These are phyloP conservation scores for Azorinus chamasolen DNA, from an alignment of 2,888 invertebrate species.

Conservation along the genomic window DNA sequence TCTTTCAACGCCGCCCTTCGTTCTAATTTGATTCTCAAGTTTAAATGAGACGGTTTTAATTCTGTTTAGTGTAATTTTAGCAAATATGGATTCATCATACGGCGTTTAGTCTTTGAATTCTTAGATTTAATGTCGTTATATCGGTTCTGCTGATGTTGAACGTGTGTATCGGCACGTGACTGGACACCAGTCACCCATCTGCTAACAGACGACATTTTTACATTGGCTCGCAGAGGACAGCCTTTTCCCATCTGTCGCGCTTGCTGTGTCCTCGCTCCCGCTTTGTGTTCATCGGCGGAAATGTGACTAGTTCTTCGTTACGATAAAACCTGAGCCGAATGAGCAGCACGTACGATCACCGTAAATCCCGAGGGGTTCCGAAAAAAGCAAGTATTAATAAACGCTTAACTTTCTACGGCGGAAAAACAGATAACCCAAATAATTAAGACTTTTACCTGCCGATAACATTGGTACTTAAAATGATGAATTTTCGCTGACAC, in stretches of 20 bases:
- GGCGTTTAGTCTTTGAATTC: neutral
- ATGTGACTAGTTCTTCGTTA: neutral
- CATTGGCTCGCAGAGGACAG: constrained; percentile 49
- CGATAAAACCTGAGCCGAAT: too few relatives aligned
- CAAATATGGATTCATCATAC: constrained; percentile 36
- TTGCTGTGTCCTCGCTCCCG: neutral
- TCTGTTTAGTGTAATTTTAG: constrained; percentile 56
- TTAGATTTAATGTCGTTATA: too few relatives aligned
- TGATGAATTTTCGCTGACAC: constrained; percentile 13
- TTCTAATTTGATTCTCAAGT: constrained; percentile 60
- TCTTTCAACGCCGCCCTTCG: constrained; percentile 43
- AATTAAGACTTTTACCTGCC: constrained; percentile 9
- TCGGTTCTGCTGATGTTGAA: constrained; percentile 4
- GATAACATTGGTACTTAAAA: constrained; percentile 1
- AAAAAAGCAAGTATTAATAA: too few relatives aligned
- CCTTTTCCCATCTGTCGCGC: constrained; percentile 36
- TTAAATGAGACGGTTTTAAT: constrained; percentile 62
- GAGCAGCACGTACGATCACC: too few relatives aligned
- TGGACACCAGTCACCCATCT: constrained; percentile 63
- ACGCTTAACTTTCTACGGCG: too few relatives aligned
- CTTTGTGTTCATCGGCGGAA: constrained; percentile 5
- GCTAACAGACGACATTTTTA: constrained; percentile 54
- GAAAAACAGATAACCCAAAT: constrained; percentile 9
- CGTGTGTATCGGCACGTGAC: constrained; percentile 57
- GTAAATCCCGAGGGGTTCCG: too few relatives aligned